Evolutionary conservation across 2,888 invertebrate genomes (phyloP), one percentile per base, ranked within the genome.

Genomic region (Scotopteryx bipunctaria): DNA sequence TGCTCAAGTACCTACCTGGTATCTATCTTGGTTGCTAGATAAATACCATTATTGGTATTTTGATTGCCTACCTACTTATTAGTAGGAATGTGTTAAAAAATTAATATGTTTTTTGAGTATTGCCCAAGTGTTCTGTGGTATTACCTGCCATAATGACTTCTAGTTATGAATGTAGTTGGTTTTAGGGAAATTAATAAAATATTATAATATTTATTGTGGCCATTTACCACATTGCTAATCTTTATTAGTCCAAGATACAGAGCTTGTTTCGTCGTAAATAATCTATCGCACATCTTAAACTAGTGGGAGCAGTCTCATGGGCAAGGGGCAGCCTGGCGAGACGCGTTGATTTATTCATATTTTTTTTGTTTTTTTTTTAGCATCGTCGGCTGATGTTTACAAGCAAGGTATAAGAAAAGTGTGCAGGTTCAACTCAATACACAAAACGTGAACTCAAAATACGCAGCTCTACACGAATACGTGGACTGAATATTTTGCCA

Each of bases 401-500:
- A 76, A 78, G 76, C 72, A 76, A 78, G 80, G 71, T 75, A 78
- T 83, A 79, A 83, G 73, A 83, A 89, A 86, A 78, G 84, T 91
- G 91, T 90, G 91, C 91, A 89, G 82, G 79, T 81, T 79, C 79
- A 86, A 88, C 85, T 83, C 69, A 68, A 70, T 60, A 73, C 81
- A 80, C 82, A 83, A 81, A 90, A 82, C 85, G 83, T 84, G 84
- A 81, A 83, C 81, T 76, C 83, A 84, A 86, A 89, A 83, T 86
- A 89, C 74, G 83, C 86, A 85, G 76, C 63, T 49, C 59, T 58
- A 32, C 55, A 55, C 52, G 55, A 57, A 57, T 53, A 66, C 56
- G 54, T 62, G 64, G 50, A 62, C 77, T 82, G 82, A 83, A 81
- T 84, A 86, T 82, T 84, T 83, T 76, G 78, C 67, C 74, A 67